Percentiles rank a stretch among this genome's conserved stretches.
phyloP scores from a whole-genome alignment of 2,113 vertebrate species.

The Pristiophorus japonicus region DNA sequence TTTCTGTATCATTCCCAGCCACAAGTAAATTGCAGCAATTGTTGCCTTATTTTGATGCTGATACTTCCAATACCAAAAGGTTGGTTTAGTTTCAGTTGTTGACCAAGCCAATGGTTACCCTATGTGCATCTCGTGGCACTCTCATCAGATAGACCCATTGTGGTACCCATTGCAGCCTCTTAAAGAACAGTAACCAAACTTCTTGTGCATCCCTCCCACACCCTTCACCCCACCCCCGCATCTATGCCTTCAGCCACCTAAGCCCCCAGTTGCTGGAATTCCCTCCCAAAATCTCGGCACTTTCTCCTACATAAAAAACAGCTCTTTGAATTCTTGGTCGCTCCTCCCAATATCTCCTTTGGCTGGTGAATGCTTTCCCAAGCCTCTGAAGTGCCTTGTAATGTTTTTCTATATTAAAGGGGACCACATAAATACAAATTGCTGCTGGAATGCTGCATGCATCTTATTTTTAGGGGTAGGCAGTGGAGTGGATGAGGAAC shows the following conservation, averaged over 20 bases:
- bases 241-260: too few relatives aligned
- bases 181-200: too few relatives aligned
- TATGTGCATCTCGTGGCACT: background rate
- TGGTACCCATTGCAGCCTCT: background rate
- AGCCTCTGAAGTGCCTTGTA: background rate
- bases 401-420: background rate
- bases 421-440: background rate
- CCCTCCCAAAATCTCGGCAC: background rate
- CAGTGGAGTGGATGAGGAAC: background rate
- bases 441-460: background rate
- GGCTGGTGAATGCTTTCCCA: background rate
- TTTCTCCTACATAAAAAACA: background rate
- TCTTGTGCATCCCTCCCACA: background rate
- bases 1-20: too few relatives aligned
- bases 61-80: too few relatives aligned
- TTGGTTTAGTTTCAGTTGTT: too few relatives aligned
- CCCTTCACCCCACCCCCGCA: background rate
- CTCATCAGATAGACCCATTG: background rate
- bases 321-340: background rate
- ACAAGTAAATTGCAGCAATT: too few relatives aligned
- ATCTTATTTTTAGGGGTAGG: background rate
- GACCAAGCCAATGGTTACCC: background rate
- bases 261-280: too few relatives aligned
- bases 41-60: too few relatives aligned
- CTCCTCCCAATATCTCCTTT: background rate